These are phyloP conservation scores for Boloria euphrosyne DNA, from an alignment of 2,888 invertebrate genomes.

Conservation along the genomic window DNA sequence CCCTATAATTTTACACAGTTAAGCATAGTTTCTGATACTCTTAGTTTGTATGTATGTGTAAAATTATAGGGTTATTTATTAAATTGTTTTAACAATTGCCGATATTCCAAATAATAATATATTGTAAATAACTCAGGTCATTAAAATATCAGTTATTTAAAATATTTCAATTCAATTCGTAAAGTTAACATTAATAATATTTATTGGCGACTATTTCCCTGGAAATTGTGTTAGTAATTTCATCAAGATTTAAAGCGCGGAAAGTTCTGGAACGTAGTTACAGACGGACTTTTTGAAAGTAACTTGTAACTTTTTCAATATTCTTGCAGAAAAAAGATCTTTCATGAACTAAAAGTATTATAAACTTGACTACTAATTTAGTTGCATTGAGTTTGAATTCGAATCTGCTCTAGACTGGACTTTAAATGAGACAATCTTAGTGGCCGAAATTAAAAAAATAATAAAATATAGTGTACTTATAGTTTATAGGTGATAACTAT, in stretches of 20 bases:
- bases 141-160: too few relatives aligned
- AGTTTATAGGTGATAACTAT: too few relatives aligned
- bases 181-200: too few relatives aligned
- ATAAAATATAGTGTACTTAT: too few relatives aligned
- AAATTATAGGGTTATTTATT: too few relatives aligned
- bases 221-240: constrained; percentile 3
- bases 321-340: constrained; percentile 7
- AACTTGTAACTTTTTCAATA: constrained; percentile 10
- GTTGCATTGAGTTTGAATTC: constrained; percentile 11
- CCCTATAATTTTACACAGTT: too few relatives aligned
- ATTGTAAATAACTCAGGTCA: too few relatives aligned
- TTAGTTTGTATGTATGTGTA: too few relatives aligned
- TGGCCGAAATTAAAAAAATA: background rate
- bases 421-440: constrained; percentile 7
- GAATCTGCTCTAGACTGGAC: constrained; percentile 6
- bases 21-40: too few relatives aligned
- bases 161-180: too few relatives aligned
- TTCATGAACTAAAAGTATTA: constrained; percentile 14
- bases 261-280: constrained; percentile 1
- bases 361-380: constrained; percentile 15
- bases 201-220: background rate
- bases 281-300: constrained; percentile 4
- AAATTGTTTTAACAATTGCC: too few relatives aligned
- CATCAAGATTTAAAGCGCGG: constrained; percentile 8
- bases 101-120: too few relatives aligned